phyloP scores from a whole-genome alignment of 2,113 vertebrate species.

The Bos javanicus region DNA sequence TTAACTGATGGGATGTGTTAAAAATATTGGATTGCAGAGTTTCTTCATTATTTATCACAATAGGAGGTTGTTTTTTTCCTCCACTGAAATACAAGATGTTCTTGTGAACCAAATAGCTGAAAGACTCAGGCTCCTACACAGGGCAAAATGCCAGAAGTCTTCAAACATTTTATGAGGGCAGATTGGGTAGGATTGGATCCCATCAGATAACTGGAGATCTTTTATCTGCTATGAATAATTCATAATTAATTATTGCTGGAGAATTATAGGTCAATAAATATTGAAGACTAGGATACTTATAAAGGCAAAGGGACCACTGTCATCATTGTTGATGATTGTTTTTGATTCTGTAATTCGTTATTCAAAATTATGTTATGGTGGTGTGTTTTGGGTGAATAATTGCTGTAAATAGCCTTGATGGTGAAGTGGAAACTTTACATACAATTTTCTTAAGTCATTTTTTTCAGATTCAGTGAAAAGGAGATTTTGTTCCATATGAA shows the following conservation, averaged over 20 bases:
- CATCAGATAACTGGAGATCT: constrained; percentile 64
- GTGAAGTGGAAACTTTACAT: neutral
- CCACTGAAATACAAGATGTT: constrained; percentile 44
- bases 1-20: constrained; percentile 16
- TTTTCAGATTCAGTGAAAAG: constrained; percentile 1
- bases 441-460: neutral
- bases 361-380: neutral
- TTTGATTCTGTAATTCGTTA: neutral
- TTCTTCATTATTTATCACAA: constrained; percentile 42
- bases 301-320: neutral
- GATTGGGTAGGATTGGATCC: constrained; percentile 34
- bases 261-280: constrained; percentile 51
- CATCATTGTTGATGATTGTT: neutral
- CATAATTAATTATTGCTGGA: constrained; percentile 54
- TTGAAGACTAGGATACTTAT: neutral
- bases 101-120: constrained; percentile 44
- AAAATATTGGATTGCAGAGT: constrained; percentile 36
- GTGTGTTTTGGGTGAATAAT: neutral
- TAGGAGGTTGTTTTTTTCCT: neutral
- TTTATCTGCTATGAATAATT: constrained; percentile 60
- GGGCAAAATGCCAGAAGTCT: constrained; percentile 41
- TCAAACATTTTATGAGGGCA: constrained; percentile 2
- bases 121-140: constrained; percentile 7
- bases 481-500: neutral
- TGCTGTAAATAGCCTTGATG: neutral